A percentile compares a stretch with the other conserved stretches of the same genome.
These are phyloP conservation scores for Arctocebus calabarensis DNA, from an alignment of 2,797 vertebrate genomes.

Conservation along the genomic window DNA sequence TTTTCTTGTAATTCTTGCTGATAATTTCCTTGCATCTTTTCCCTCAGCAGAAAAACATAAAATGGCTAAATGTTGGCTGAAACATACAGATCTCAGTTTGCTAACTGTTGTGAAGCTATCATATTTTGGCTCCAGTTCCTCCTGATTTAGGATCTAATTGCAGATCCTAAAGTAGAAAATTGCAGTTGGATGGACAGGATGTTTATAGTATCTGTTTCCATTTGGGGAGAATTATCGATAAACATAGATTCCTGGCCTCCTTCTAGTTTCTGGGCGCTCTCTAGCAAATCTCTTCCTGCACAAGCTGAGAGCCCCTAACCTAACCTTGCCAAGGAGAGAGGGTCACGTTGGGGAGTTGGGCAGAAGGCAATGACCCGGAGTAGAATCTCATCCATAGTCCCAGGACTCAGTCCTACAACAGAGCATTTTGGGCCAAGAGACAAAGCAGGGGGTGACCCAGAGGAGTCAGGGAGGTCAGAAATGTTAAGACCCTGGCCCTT, in stretches of 20 bases:
- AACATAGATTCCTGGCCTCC: not conserved
- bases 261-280: not conserved
- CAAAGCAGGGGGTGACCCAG: not conserved
- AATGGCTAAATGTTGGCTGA: not conserved
- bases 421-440: not conserved
- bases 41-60: not conserved
- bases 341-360: not conserved
- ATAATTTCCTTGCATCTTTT: constrained; percentile 42
- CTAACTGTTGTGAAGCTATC: constrained; percentile 22
- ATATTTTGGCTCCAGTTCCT: not conserved
- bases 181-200: not conserved
- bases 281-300: not conserved
- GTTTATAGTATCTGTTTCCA: not conserved
- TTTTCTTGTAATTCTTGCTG: constrained; percentile 30
- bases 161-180: not conserved
- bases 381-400: not conserved
- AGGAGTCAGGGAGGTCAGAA: not conserved
- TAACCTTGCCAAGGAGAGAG: not conserved
- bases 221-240: not conserved
- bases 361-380: not conserved
- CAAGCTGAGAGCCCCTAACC: not conserved
- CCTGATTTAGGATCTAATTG: not conserved
- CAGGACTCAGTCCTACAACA: not conserved
- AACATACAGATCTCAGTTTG: not conserved
- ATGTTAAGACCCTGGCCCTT: not conserved